These are phyloP conservation scores for Tenthredo notha DNA, from an alignment of 2,888 invertebrate species.

Conservation along the genomic window DNA sequence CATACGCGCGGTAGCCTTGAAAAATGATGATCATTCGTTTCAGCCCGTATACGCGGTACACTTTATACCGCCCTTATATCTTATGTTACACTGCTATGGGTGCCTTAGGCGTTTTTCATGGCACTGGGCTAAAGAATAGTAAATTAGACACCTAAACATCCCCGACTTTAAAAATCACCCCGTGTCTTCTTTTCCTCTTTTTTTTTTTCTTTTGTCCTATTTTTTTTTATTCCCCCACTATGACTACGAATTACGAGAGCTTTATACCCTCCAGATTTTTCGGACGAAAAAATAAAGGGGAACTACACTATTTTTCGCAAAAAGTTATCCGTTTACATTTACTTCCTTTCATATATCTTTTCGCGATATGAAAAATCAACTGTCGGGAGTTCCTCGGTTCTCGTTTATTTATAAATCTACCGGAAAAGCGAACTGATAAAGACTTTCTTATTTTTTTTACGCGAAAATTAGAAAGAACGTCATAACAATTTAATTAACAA, in stretches of 20 bases:
- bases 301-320: background rate
- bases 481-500: background rate
- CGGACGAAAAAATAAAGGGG: background rate
- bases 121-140: background rate
- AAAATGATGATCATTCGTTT: background rate
- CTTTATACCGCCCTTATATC: background rate
- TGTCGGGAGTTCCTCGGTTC: background rate
- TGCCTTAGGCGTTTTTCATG: background rate
- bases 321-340: background rate
- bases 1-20: background rate
- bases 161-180: background rate
- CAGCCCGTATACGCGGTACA: background rate
- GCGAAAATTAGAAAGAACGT: background rate
- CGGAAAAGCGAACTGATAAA: background rate
- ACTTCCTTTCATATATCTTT: background rate
- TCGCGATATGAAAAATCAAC: background rate
- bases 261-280: background rate
- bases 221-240: background rate
- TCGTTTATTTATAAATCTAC: background rate
- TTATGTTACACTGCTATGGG: background rate
- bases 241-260: background rate
- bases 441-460: background rate
- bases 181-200: background rate
- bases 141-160: background rate
- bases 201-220: constrained; percentile 14